Conservation (phyloP, 2,113 vertebrate species). For the Pseudois nayaur region DNA sequence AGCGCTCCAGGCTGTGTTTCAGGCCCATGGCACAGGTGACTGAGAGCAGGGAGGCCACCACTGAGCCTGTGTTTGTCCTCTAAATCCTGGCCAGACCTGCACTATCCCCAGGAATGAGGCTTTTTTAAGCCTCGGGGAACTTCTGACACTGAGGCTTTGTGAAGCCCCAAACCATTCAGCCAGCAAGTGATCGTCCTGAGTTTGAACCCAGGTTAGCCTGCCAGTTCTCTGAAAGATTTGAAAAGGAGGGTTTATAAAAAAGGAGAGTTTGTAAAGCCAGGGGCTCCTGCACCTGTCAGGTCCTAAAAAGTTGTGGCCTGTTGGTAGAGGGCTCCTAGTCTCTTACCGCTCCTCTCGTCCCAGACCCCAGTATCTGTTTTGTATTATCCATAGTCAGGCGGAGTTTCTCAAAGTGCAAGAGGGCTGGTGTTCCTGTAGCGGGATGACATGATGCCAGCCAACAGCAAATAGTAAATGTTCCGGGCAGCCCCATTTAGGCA, state of each 20-base stretch:
- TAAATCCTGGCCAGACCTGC: background rate
- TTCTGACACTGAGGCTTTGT: background rate
- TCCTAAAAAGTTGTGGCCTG: background rate
- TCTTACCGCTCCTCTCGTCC: background rate
- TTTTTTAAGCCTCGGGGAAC: background rate
- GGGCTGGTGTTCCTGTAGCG: background rate
- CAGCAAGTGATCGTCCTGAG: background rate
- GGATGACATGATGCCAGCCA: background rate
- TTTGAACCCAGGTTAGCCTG: background rate
- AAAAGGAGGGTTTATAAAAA: background rate
- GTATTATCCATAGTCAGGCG: background rate
- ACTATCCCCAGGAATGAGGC: background rate
- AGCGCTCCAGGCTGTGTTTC: rapidly evolving
- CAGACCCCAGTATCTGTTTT: background rate
- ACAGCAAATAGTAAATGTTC: background rate
- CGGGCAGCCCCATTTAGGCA: background rate
- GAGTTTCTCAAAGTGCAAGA: background rate
- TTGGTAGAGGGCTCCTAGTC: background rate
- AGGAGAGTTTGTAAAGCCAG: background rate
- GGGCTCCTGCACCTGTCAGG: background rate
- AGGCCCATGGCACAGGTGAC: background rate
- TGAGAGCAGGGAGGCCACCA: background rate
- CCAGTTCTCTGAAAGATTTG: background rate
- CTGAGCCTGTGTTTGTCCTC: background rate
- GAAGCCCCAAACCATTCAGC: background rate